A percentile compares a stretch with the other conserved stretches of the same genome.
Evolutionary conservation across 1,140 invertebrate species (phyloP).

Genomic region (Druon quercuslanigerum): DNA sequence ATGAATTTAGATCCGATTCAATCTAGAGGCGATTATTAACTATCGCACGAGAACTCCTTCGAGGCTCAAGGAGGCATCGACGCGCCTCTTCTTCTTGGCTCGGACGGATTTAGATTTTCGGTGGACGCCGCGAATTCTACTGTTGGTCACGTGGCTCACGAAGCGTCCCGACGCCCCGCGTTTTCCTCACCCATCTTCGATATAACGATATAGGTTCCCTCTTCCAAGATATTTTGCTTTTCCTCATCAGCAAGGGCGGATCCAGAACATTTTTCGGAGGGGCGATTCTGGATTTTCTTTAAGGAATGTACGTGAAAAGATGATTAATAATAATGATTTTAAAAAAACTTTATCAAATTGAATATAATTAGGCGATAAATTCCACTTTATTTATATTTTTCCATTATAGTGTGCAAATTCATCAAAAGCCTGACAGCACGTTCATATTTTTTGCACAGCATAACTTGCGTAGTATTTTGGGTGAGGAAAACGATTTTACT

Average conservation of each 20-base stretch:
- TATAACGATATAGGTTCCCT: slow-evolving; percentile 12
- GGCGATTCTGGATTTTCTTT: no score
- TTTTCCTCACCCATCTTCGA: slow-evolving; percentile 13
- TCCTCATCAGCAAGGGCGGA: background rate
- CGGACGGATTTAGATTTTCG: slow-evolving; percentile 74
- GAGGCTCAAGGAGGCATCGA: slow-evolving; percentile 54
- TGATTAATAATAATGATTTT: no score
- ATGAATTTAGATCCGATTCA: slow-evolving; percentile 50
- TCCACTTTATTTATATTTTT: no score
- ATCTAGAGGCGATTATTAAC: slow-evolving; percentile 68
- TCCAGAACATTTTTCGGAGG: no score
- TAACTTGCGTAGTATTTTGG: no score
- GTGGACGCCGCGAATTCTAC: slow-evolving; percentile 67
- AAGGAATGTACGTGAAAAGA: no score
- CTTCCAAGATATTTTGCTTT: slow-evolving; percentile 26
- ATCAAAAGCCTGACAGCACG: no score
- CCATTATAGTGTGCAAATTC: no score
- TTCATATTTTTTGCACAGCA: no score
- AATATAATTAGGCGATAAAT: no score
- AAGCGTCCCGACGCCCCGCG: slow-evolving; percentile 43
- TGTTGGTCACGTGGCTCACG: slow-evolving; percentile 63
- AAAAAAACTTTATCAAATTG: no score
- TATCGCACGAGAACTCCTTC: slow-evolving; percentile 53
- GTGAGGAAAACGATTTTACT: no score
- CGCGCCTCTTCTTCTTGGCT: slow-evolving; percentile 64